phyloP scores from a whole-genome alignment of 2,797 vertebrate species.

The Pyrocephalus nanus region DNA sequence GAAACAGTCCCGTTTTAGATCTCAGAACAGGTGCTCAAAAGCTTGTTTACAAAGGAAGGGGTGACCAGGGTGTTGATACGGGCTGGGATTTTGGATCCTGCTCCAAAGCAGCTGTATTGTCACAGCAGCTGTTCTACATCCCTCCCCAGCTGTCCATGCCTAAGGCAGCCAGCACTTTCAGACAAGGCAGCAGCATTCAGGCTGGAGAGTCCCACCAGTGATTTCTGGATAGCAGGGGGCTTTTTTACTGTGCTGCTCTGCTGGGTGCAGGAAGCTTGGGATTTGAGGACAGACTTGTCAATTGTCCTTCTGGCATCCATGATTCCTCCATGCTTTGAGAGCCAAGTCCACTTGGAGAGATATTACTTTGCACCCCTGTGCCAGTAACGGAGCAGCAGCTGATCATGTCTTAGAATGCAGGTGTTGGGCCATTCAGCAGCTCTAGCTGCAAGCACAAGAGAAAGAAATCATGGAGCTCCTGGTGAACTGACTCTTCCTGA shows the following conservation, averaged over 20 bases:
- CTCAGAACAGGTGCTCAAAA: slow-evolving; percentile 7
- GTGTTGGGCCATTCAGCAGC: background rate
- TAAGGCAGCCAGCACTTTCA: background rate
- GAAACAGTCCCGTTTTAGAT: background rate
- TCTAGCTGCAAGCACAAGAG: background rate
- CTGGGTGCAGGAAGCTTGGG: background rate
- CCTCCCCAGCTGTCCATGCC: background rate
- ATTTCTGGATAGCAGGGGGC: background rate
- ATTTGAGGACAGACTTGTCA: background rate
- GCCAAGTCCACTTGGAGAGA: background rate
- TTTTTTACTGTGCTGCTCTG: background rate
- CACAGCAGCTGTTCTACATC: background rate
- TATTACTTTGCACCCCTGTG: background rate
- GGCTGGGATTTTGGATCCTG: background rate
- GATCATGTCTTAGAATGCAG: background rate
- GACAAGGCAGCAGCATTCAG: background rate
- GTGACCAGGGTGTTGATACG: background rate
- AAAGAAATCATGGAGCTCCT: background rate
- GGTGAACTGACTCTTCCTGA: background rate
- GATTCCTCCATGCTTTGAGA: background rate
- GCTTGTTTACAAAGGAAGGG: background rate
- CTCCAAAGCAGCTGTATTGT: background rate
- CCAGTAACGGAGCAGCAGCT: background rate
- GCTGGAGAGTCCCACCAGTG: background rate
- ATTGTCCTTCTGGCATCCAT: background rate